Evolutionary conservation across 1,140 invertebrate species (phyloP).

Genomic region (Condylostylus longicornis): DNA sequence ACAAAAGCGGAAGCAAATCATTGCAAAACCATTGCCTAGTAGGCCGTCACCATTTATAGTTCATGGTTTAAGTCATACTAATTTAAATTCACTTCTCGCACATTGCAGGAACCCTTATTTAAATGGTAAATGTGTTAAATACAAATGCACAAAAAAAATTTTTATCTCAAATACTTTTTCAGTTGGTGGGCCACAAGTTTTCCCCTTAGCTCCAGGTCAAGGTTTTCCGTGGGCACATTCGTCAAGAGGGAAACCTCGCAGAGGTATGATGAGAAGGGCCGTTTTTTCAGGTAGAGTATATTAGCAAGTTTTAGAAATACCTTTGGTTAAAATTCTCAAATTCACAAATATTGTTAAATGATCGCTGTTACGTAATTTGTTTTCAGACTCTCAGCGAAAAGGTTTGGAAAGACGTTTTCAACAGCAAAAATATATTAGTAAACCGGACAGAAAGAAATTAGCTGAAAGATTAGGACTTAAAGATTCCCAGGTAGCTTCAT

Average conservation of each 20-base stretch:
- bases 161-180: slow-evolving; percentile 10
- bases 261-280: slow-evolving; percentile 87
- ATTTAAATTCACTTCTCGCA: slow-evolving; percentile 32
- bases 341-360: slow-evolving; percentile 4
- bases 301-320: not conserved
- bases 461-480: slow-evolving; percentile 90
- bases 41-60: slow-evolving; percentile 36
- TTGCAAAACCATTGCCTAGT: slow-evolving; percentile 40
- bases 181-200: slow-evolving; percentile 38
- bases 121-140: slow-evolving; percentile 32
- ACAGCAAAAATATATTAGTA: slow-evolving; percentile 96
- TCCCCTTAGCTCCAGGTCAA: slow-evolving; percentile 43
- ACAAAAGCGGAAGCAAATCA: slow-evolving; percentile 24
- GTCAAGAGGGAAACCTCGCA: slow-evolving; percentile 62
- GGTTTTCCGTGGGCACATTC: slow-evolving; percentile 69
- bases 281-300: slow-evolving; percentile 44
- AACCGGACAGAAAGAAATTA: slow-evolving; percentile 89
- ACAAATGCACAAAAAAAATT: not conserved
- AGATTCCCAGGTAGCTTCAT: slow-evolving; percentile 77
- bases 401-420: slow-evolving; percentile 90
- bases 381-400: slow-evolving; percentile 82
- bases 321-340: slow-evolving; percentile 5
- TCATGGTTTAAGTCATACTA: slow-evolving; percentile 33
- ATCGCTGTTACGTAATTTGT: slow-evolving; percentile 23
- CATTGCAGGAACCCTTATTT: slow-evolving; percentile 40